Evolutionary conservation across 2,888 invertebrate species (phyloP), one percentile per base, ranked within the genome.

Genomic region (Drosophila pseudotalamancana): DNA sequence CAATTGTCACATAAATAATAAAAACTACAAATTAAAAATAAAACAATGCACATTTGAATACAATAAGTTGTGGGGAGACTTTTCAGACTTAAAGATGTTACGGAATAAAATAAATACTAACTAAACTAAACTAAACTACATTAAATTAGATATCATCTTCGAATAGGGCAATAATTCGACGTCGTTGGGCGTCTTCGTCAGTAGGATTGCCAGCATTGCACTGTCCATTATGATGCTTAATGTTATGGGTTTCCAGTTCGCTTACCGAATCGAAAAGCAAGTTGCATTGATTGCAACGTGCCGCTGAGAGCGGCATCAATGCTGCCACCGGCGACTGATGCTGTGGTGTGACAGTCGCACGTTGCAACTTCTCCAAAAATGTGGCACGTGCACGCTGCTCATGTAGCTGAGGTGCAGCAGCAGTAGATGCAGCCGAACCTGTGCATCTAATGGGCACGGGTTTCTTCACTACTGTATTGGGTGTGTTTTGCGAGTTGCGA

Each of bases 141-240:
- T 49, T 61, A 55, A 53, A 18, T 68, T 76, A 84, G 4, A 86
- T 72, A 25, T 86, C 88, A 6, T 90, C 88, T 69, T 91, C 91
- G 35, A 91, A 91, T 4, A 91, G 73, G 2, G 91, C 90, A 63
- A 91, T 91, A 34, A 91, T 91, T 21, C 86, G 85, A 55, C 89
- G 84, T 39, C 88, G 82, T 55, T 90, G 88, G 2, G 77, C 79
- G 23, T 82, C 72, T 18, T 80, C 78, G 35, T 80, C 87, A 16
- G 60, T 55, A n/a, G 63, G 18, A 5, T 25, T 55, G 21, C 19
- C 32, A 0, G 53, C 25, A 14, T 29, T 64, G 16, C 51, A 32
- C 16, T 71, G 64, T n/a, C 29, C 84, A 56, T 90, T 90, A 32
- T 91, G 91, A 25, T 86, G 83, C 45, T 71, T 71, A 3, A 84